Conservation (phyloP, 2,797 vertebrate species). For the Selene dorsalis region DNA sequence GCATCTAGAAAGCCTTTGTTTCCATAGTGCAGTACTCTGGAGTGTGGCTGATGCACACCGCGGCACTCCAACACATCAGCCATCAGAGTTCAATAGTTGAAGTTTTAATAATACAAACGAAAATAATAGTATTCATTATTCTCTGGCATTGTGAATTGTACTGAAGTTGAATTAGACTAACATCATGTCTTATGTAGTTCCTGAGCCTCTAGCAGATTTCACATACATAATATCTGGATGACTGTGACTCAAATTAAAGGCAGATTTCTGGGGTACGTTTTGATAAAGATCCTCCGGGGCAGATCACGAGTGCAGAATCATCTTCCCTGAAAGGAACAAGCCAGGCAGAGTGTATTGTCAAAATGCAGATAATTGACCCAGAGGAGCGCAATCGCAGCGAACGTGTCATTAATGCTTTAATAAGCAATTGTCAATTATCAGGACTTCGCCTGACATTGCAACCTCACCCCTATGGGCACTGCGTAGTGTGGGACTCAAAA, state of each 20-base stretch:
- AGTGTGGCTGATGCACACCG: conserved; percentile 4
- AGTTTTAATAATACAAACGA: conserved; percentile 59
- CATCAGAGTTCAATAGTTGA: conserved; percentile 49
- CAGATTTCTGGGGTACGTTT: conserved; percentile 29
- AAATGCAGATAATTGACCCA: conserved; percentile 75
- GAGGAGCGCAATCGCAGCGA: conserved; percentile 68
- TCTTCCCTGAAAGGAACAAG: conserved; percentile 59
- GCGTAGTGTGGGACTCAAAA: conserved; percentile 44
- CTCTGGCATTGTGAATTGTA: background rate
- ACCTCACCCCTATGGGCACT: conserved; percentile 53
- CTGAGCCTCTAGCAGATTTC: conserved; percentile 44
- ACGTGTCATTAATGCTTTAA: conserved; percentile 78
- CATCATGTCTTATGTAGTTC: conserved; percentile 22
- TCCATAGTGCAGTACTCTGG: background rate
- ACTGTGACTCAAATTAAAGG: conserved; percentile 57
- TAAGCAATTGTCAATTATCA: conserved; percentile 77
- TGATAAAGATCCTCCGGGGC: conserved; percentile 49
- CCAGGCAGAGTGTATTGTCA: conserved; percentile 52
- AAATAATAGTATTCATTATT: conserved; percentile 9
- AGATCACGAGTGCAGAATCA: conserved; percentile 56
- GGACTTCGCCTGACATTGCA: conserved; percentile 54
- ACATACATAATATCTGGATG: conserved; percentile 42
- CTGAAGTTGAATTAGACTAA: conserved; percentile 38
- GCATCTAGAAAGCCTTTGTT: conserved; percentile 10
- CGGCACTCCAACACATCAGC: conserved; percentile 29